phyloP scores from a whole-genome alignment of 2,888 invertebrate species.

The Acrobasis suavella region DNA sequence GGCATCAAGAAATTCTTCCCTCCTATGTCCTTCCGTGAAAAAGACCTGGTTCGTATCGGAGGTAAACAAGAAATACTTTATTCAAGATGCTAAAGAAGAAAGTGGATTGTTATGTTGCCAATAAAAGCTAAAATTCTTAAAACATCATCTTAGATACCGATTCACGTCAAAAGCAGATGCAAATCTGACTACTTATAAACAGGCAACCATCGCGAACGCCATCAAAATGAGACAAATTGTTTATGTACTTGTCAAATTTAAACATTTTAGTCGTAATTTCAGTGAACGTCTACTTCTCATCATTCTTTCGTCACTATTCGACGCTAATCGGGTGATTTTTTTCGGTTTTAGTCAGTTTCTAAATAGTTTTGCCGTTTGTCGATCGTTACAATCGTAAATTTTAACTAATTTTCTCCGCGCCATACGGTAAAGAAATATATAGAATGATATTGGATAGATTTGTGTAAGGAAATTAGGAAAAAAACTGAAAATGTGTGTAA shows the following conservation, averaged over 20 bases:
- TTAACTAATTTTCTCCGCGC: background rate
- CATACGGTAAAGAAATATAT: background rate
- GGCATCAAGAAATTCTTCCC: constrained; percentile 98
- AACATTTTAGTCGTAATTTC: constrained; percentile 20
- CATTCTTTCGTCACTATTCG: constrained; percentile 14
- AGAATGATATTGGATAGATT: background rate
- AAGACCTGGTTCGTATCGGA: constrained; percentile 95
- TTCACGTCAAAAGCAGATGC: background rate
- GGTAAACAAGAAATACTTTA: too few species aligned
- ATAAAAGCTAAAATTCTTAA: too few species aligned
- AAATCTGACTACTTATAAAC: background rate
- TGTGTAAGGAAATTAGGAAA: background rate
- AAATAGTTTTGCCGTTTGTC: constrained; percentile 5
- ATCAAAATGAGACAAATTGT: constrained; percentile 16
- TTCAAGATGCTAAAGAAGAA: too few species aligned
- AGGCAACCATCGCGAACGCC: background rate
- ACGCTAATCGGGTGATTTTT: constrained; percentile 17
- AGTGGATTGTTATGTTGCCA: too few species aligned
- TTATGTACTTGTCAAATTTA: constrained; percentile 9
- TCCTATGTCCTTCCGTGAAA: constrained; percentile 97
- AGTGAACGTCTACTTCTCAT: constrained; percentile 15
- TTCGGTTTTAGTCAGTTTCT: constrained; percentile 7
- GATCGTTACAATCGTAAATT: constrained; percentile 9
- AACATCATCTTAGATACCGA: too few species aligned
- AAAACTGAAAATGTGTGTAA: too few species aligned